phyloP scores from a whole-genome alignment of 1,140 invertebrate species.

The Euborellia annulipes region DNA sequence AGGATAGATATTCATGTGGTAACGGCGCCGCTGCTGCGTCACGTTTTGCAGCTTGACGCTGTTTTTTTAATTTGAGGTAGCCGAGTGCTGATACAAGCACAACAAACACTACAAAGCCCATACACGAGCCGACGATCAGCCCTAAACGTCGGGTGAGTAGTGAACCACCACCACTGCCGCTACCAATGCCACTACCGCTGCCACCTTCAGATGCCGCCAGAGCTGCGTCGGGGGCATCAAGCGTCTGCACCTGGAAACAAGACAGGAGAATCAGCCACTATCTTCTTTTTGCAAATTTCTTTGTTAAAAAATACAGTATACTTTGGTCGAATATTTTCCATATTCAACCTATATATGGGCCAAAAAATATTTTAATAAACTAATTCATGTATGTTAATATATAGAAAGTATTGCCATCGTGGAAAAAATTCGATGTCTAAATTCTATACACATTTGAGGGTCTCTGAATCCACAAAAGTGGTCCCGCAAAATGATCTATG shows the following conservation, averaged over 20 bases:
- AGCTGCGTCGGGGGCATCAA: constrained; percentile 3
- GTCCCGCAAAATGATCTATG: no score
- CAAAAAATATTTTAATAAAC: no score
- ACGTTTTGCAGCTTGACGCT: constrained; percentile 51
- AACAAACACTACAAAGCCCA: constrained; percentile 71
- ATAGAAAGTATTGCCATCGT: no score
- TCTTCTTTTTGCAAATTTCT: no score
- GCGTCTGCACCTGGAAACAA: constrained; percentile 2
- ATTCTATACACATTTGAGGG: no score
- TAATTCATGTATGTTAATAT: no score
- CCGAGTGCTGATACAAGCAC: constrained; percentile 65
- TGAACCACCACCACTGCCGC: constrained; percentile 39
- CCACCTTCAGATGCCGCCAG: constrained; percentile 34
- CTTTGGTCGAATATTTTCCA: no score
- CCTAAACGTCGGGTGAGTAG: constrained; percentile 61
- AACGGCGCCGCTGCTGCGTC: constrained; percentile 34
- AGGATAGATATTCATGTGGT: constrained; percentile 54
- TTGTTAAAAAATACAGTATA: no score
- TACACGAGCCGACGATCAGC: constrained; percentile 66
- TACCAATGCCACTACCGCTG: constrained; percentile 38
- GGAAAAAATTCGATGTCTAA: no score
- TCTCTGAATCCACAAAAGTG: no score
- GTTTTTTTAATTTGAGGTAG: constrained; percentile 72
- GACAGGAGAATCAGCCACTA: no score
- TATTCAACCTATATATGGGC: no score